Evolutionary conservation across 2,797 vertebrate genomes (phyloP).

Genomic region (Eleutherodactylus coqui): DNA sequence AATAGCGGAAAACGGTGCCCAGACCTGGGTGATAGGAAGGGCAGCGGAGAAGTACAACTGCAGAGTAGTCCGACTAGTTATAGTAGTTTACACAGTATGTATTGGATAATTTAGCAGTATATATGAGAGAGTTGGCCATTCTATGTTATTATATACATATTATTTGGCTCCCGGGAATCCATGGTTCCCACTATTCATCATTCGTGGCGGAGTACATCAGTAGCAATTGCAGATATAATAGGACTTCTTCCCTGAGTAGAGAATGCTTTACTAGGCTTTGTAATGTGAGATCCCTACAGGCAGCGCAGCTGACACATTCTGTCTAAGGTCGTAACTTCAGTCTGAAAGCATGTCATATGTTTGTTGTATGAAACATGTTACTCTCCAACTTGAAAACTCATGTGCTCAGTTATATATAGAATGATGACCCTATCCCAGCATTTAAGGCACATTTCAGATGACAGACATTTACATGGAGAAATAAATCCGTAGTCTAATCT

Average conservation of each 20-base stretch:
- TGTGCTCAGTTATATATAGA: constrained; percentile 39
- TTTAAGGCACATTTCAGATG: constrained; percentile 26
- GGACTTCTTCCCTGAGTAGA: not conserved
- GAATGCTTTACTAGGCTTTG: not conserved
- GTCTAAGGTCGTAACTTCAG: constrained; percentile 19
- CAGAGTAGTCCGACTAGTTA: not conserved
- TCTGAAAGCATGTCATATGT: constrained; percentile 23
- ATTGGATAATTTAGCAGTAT: too few relatives aligned
- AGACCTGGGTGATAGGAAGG: too few relatives aligned
- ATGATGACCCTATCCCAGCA: not conserved
- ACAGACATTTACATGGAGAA: constrained; percentile 10
- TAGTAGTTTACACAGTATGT: not conserved
- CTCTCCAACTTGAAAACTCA: constrained; percentile 14
- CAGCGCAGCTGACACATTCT: constrained; percentile 43
- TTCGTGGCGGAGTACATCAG: not conserved
- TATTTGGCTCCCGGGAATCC: not conserved
- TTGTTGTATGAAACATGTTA: constrained; percentile 39
- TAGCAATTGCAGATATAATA: not conserved
- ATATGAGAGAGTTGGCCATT: too few relatives aligned
- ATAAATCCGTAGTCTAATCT: not conserved
- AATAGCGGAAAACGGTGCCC: too few relatives aligned
- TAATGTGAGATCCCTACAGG: constrained; percentile 2
- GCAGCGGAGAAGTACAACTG: too few relatives aligned
- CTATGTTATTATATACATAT: not conserved
- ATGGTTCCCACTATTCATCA: not conserved